A percentile compares a stretch with the other conserved stretches of the same genome.
These are phyloP conservation scores for Drosophila niveifrons DNA, from an alignment of 2,888 invertebrate species.

Conservation along the genomic window DNA sequence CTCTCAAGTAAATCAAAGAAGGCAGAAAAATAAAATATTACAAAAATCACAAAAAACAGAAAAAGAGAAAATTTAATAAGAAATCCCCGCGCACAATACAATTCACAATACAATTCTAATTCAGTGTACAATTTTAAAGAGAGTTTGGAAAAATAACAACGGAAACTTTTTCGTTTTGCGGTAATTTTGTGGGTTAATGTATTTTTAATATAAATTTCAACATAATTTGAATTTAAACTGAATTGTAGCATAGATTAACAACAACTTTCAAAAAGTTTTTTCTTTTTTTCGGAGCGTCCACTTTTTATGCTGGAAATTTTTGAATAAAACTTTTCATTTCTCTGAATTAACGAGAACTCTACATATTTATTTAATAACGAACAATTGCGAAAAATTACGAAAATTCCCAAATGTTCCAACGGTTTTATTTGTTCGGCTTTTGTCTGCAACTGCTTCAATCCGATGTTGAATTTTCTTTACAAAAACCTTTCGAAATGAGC, in stretches of 20 bases:
- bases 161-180: slow-evolving; percentile 16
- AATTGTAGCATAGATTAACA: slow-evolving; percentile 26
- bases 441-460: background rate
- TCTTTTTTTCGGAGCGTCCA: background rate
- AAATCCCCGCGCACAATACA: background rate
- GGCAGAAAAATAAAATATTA: slow-evolving; percentile 3
- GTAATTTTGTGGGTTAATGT: slow-evolving; percentile 38
- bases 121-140: slow-evolving; percentile 17
- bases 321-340: background rate
- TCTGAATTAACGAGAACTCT: slow-evolving; percentile 9
- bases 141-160: background rate
- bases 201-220: slow-evolving; percentile 55
- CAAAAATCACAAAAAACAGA: background rate
- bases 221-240: slow-evolving; percentile 48
- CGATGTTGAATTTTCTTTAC: background rate
- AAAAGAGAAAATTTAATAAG: slow-evolving; percentile 15
- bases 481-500: slow-evolving; percentile 17
- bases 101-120: slow-evolving; percentile 8
- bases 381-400: slow-evolving; percentile 6
- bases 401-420: slow-evolving; percentile 12
- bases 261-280: slow-evolving; percentile 13
- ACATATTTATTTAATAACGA: slow-evolving; percentile 2
- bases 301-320: background rate
- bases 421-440: background rate
- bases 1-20: slow-evolving; percentile 28